Evolutionary conservation across 1,140 invertebrate species (phyloP), one percentile per base, ranked within the genome.

Genomic region (Hyles euphorbiae): DNA sequence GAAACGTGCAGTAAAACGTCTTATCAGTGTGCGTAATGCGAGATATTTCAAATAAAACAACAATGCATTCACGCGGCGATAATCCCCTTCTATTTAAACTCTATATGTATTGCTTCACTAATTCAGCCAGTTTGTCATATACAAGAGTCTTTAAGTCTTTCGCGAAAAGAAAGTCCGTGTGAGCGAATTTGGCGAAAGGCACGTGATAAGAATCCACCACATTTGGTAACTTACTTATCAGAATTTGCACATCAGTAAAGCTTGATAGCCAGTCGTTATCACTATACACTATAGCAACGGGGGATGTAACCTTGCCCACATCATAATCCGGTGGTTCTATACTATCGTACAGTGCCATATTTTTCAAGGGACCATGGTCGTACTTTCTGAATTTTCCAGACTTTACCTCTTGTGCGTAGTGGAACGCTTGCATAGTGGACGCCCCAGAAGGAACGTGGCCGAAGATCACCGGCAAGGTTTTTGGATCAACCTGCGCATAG

Each of bases 401-500:
- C 10, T 84, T 78, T 2, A 90, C 87, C n/a, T 88, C 84, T 72
- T 94, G 94, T 0, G 89, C 91, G 65, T 90, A 94, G 73, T 95
- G 94, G 32, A 94, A 82, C 9, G 96, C 72, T 74, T 96, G 95
- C 70, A 93, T 92, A 47, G 92, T 91, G 1, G 94, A 94, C 1
- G 94, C 92, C 32, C 95, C 95, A 6, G 95, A 92, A 3, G 96
- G 96, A n/a, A 91, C 90, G 71, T 97, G 95, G 1, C 91, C 90
- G 51, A 94, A 86, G 60, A 96, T 93, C 0, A 96, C 92, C 0
- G 94, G 91, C 3, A 94, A 68, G 68, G 94, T 90, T 1, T 92
- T 92, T 89, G 61, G 33, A 44, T 74, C 65, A 22, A 63, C 4
- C 51, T 74, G 69, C 5, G 34, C 34, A 22, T 58, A 54, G 32